These are phyloP conservation scores for Streptopelia turtur DNA, from an alignment of 2,797 vertebrate genomes.

Conservation along the genomic window DNA sequence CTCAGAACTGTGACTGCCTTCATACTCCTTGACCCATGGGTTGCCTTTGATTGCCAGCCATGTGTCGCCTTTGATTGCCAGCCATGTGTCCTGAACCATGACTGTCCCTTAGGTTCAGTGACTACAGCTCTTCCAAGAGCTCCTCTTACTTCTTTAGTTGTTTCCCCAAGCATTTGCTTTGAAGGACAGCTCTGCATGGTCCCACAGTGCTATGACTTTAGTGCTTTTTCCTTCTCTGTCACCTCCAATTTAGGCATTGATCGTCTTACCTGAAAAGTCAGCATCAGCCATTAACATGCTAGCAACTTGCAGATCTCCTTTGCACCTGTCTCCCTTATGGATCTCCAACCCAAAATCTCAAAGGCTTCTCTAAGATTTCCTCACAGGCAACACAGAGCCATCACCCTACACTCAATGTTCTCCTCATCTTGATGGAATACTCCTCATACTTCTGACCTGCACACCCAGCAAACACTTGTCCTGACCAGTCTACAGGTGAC, in stretches of 20 bases:
- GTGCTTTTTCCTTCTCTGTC: not conserved
- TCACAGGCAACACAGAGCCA: not conserved
- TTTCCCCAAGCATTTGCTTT: not conserved
- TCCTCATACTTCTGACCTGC: not conserved
- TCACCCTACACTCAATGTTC: not conserved
- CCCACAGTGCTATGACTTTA: not conserved
- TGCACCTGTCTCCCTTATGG: not conserved
- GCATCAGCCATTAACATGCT: not conserved
- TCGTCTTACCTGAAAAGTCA: not conserved
- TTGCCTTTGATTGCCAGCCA: not conserved
- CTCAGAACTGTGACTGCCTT: not conserved
- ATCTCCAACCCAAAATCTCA: not conserved
- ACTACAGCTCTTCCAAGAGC: not conserved
- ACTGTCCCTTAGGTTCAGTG: not conserved
- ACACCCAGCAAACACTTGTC: not conserved
- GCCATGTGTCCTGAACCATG: not conserved
- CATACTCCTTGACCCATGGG: rapidly evolving
- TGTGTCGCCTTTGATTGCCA: not conserved
- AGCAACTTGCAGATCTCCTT: not conserved
- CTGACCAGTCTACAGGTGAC: not conserved
- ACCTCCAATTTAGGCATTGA: not conserved
- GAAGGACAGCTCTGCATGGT: not conserved
- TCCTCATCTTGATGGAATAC: not conserved
- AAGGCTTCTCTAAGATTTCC: not conserved
- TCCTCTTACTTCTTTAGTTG: not conserved